Evolutionary conservation across 1,140 invertebrate genomes (phyloP).

Genomic region (Drosophila rufa): DNA sequence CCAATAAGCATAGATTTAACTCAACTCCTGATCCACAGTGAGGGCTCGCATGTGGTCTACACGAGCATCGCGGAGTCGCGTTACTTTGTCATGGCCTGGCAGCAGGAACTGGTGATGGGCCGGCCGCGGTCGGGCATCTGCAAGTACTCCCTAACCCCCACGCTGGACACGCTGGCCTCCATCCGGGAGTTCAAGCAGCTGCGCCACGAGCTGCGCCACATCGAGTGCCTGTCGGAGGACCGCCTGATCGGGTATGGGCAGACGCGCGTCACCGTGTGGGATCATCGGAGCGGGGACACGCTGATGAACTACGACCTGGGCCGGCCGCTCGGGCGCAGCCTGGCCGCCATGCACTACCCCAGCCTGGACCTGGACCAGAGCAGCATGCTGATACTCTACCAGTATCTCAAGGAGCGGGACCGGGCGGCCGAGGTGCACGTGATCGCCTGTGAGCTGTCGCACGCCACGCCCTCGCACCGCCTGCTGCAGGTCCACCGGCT

Average conservation of each 20-base stretch:
- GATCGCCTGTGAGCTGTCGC: constrained; percentile 75
- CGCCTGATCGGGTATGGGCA: constrained; percentile 75
- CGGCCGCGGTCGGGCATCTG: constrained; percentile 75
- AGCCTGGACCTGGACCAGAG: constrained; percentile 73
- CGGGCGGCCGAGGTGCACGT: constrained; percentile 52
- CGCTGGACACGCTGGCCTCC: constrained; percentile 76
- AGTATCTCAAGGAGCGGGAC: constrained; percentile 45
- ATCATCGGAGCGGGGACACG: constrained; percentile 81
- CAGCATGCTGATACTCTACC: constrained; percentile 70
- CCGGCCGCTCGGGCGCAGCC: constrained; percentile 58
- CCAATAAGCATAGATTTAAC: background rate
- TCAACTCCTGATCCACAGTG: constrained; percentile 36
- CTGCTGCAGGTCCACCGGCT: constrained; percentile 61
- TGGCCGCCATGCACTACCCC: constrained; percentile 73
- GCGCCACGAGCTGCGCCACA: constrained; percentile 65
- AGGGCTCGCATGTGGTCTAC: constrained; percentile 61
- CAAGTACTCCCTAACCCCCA: constrained; percentile 81
- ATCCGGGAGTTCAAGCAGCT: constrained; percentile 81
- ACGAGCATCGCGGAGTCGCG: constrained; percentile 74
- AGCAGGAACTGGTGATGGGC: constrained; percentile 69
- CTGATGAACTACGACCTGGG: constrained; percentile 80
- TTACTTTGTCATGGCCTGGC: constrained; percentile 81
- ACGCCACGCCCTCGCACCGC: constrained; percentile 68
- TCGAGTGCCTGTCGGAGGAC: constrained; percentile 77
- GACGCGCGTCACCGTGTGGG: constrained; percentile 76